Conservation (phyloP, 2,797 vertebrate genomes). For the Clarias fuscus region DNA sequence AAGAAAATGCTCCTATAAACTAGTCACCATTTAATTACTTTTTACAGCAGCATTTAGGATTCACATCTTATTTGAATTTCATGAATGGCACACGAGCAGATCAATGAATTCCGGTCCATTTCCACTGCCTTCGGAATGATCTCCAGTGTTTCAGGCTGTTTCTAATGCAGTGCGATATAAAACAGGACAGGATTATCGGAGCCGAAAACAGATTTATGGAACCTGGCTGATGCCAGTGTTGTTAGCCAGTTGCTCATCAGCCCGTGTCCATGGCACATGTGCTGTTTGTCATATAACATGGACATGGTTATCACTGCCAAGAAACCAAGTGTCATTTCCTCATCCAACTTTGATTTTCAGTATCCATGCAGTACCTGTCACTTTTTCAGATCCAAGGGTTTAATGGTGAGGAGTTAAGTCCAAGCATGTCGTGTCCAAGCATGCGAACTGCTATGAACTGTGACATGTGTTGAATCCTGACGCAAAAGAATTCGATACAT, state of each 20-base stretch:
- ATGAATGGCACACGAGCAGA: constrained; percentile 43
- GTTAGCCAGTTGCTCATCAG: constrained; percentile 47
- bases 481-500: not conserved
- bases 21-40: constrained; percentile 55
- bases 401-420: not conserved
- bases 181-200: constrained; percentile 43
- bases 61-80: constrained; percentile 50
- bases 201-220: constrained; percentile 52
- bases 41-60: constrained; percentile 46
- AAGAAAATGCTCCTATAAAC: constrained; percentile 41
- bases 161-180: constrained; percentile 37
- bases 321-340: constrained; percentile 52
- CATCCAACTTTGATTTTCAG: constrained; percentile 21
- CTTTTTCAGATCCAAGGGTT: constrained; percentile 2
- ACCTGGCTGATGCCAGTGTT: constrained; percentile 52
- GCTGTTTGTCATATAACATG: constrained; percentile 49
- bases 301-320: constrained; percentile 42
- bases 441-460: not conserved
- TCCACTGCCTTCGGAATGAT: constrained; percentile 30
- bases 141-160: constrained; percentile 31
- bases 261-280: constrained; percentile 36
- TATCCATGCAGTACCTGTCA: constrained; percentile 7
- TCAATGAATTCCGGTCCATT: constrained; percentile 44
- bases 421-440: not conserved
- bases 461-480: constrained; percentile 21